Evolutionary conservation across 1,140 invertebrate genomes (phyloP).

Genomic region (Drosophila ananassae): DNA sequence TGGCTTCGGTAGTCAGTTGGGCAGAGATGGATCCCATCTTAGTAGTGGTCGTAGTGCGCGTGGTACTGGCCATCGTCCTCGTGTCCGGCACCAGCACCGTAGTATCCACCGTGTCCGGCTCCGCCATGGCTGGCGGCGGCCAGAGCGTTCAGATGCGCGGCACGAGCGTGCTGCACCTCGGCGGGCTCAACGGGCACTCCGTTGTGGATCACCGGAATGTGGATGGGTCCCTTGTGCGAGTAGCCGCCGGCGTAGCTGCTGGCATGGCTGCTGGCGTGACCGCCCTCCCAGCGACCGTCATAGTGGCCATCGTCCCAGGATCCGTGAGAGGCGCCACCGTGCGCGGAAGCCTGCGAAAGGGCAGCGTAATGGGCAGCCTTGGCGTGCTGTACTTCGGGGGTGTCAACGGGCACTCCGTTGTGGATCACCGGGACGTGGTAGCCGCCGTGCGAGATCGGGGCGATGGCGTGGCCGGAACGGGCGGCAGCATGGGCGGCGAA

Average conservation of each 20-base stretch:
- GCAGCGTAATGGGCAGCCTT: constrained; percentile 87
- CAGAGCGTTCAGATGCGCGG: constrained; percentile 86
- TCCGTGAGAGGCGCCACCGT: constrained; percentile 59
- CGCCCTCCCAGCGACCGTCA: constrained; percentile 58
- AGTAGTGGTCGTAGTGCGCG: constrained; percentile 68
- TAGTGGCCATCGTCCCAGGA: constrained; percentile 74
- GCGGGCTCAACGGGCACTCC: constrained; percentile 86
- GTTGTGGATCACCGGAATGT: constrained; percentile 84
- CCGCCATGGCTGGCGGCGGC: constrained; percentile 83
- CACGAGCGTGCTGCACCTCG: constrained; percentile 86
- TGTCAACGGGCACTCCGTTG: constrained; percentile 86
- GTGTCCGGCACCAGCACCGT: constrained; percentile 59
- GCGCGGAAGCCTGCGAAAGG: constrained; percentile 84
- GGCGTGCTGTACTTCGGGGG: constrained; percentile 86
- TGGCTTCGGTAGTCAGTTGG: constrained; percentile 63
- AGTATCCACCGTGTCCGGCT: constrained; percentile 60
- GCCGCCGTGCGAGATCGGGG: constrained; percentile 63
- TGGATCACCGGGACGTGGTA: constrained; percentile 84
- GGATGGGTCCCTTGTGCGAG: constrained; percentile 84
- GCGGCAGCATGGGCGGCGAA: constrained; percentile 77
- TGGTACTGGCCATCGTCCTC: constrained; percentile 77
- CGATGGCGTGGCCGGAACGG: constrained; percentile 61
- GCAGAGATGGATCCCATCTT: constrained; percentile 34
- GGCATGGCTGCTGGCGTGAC: constrained; percentile 42
- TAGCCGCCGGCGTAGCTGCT: constrained; percentile 60